phyloP scores from a whole-genome alignment of 2,888 invertebrate genomes.

The Catocala sponsa region DNA sequence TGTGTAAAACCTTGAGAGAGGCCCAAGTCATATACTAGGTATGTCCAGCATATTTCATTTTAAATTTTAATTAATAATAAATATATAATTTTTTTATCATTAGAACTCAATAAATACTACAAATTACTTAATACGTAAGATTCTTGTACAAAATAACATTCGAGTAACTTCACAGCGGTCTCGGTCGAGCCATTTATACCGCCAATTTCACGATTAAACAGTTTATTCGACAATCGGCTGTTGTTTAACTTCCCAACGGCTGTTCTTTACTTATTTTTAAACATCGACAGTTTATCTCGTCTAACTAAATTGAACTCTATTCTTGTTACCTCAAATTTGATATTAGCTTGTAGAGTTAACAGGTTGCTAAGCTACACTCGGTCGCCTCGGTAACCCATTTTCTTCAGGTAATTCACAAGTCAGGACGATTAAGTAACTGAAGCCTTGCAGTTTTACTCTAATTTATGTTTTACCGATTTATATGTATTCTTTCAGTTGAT shows the following conservation, averaged over 20 bases:
- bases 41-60: too few species aligned
- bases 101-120: too few species aligned
- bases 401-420: constrained; percentile 30
- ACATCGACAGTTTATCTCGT: constrained; percentile 1
- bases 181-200: neutral
- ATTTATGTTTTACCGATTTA: constrained; percentile 6
- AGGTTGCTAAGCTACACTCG: constrained; percentile 11
- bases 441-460: constrained; percentile 25
- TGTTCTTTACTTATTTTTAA: constrained; percentile 19
- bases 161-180: too few species aligned
- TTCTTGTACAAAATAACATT: too few species aligned
- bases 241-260: constrained; percentile 6
- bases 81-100: too few species aligned
- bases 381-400: constrained; percentile 15
- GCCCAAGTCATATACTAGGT: too few species aligned
- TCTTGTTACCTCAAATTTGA: neutral
- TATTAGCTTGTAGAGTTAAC: neutral
- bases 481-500: neutral
- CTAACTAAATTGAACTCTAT: constrained; percentile 5
- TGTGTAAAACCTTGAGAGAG: too few species aligned
- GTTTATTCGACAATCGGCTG: neutral
- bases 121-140: too few species aligned
- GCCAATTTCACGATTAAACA: neutral
- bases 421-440: constrained; percentile 22
- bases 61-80: too few species aligned